Evolutionary conservation across 30 jellyfish, hydroid and myxozoan genomes (phyloP).

Genomic region (Rhopilema esculentum): DNA sequence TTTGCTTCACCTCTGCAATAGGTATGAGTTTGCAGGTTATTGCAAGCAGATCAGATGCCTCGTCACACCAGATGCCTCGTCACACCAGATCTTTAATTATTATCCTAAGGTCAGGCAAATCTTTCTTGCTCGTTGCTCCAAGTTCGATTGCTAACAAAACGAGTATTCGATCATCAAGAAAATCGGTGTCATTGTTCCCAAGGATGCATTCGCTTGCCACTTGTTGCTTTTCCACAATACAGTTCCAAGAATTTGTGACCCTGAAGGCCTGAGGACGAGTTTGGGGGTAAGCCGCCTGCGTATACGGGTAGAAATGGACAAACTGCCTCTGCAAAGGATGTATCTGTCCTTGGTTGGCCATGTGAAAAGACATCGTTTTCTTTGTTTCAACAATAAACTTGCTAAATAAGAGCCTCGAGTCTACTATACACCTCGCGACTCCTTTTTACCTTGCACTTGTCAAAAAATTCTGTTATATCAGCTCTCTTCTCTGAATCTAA

Average conservation of each 20-base stretch:
- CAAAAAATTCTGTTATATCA: background rate
- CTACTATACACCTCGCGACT: background rate
- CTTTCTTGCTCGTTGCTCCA: conserved; percentile 40
- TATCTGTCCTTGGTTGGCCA: conserved; percentile 3
- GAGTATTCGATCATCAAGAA: conserved; percentile 31
- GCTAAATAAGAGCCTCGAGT: too few relatives aligned
- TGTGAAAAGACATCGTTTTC: conserved; percentile 22
- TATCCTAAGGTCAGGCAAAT: conserved; percentile 42
- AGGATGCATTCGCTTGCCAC: conserved; percentile 20
- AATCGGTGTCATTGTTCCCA: conserved; percentile 49
- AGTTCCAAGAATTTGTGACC: background rate
- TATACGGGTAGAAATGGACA: background rate
- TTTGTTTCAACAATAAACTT: too few relatives aligned
- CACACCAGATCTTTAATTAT: conserved; percentile 40
- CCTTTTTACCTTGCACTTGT: background rate
- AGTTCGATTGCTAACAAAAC: conserved; percentile 29
- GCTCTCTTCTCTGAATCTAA: background rate
- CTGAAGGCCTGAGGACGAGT: conserved; percentile 9
- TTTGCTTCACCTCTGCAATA: too few relatives aligned
- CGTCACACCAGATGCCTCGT: background rate
- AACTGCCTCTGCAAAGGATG: conserved; percentile 12
- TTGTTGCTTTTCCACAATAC: background rate
- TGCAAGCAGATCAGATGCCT: too few relatives aligned
- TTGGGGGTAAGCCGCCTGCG: conserved; percentile 6
- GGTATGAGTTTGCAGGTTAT: too few relatives aligned